These are phyloP conservation scores for Calameuta filiformis DNA, from an alignment of 2,888 invertebrate genomes.

Conservation along the genomic window DNA sequence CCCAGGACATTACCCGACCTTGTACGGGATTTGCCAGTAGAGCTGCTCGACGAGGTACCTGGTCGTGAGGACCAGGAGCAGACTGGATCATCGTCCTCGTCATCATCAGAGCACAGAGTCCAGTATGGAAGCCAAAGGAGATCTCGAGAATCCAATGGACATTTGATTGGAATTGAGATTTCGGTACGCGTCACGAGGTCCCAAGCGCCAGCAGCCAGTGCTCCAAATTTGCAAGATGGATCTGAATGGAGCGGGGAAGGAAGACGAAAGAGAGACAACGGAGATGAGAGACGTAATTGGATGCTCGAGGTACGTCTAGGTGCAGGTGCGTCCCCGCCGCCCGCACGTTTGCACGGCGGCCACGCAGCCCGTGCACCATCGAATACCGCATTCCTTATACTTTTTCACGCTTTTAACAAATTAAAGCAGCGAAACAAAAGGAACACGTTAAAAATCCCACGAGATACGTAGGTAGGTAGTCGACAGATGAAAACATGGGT, in stretches of 20 bases:
- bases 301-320: too few species aligned
- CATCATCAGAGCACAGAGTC: neutral
- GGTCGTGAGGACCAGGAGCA: neutral
- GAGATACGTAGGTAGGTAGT: neutral
- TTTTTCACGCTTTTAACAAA: constrained; percentile 56
- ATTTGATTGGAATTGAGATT: neutral
- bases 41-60: neutral
- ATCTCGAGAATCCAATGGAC: neutral
- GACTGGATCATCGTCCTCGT: neutral
- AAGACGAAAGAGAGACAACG: neutral
- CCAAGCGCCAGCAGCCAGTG: neutral
- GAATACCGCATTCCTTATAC: neutral
- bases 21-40: neutral
- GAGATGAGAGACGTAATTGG: neutral
- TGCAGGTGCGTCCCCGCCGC: too few species aligned
- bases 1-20: neutral
- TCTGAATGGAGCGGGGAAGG: neutral
- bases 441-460: constrained; percentile 17
- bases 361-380: neutral
- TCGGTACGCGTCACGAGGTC: neutral
- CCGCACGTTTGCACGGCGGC: too few species aligned
- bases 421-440: constrained; percentile 49
- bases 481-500: constrained; percentile 14
- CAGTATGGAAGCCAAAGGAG: neutral
- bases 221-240: neutral